Conservation (phyloP, 2,113 vertebrate species). For the Poeciliopsis prolifica region DNA sequence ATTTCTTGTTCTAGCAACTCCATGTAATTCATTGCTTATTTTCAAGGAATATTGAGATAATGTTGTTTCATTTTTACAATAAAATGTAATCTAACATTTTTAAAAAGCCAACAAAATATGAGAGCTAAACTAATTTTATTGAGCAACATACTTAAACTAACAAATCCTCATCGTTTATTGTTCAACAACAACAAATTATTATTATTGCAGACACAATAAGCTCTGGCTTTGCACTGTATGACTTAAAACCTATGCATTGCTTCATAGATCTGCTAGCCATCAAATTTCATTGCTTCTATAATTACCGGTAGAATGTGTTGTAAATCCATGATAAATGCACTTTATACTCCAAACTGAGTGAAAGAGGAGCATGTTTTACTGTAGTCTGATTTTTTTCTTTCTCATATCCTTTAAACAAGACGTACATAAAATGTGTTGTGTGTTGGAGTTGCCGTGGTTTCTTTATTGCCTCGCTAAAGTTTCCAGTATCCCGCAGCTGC, state of each 20-base stretch:
- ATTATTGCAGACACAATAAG: too few species aligned
- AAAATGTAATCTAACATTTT: too few species aligned
- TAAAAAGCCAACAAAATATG: too few species aligned
- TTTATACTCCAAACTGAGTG: too few species aligned
- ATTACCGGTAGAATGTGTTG: too few species aligned
- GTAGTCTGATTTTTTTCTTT: constrained; percentile 1
- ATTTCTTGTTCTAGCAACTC: background rate
- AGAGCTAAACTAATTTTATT: background rate
- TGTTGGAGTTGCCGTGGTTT: constrained; percentile 52
- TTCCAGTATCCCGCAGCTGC: constrained; percentile 45
- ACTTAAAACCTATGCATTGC: background rate
- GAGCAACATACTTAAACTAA: background rate
- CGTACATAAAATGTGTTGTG: constrained; percentile 38
- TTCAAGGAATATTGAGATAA: background rate
- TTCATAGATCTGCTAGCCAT: background rate
- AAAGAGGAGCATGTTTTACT: background rate
- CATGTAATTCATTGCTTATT: background rate
- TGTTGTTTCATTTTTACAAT: background rate
- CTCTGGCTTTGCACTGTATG: background rate
- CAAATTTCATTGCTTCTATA: background rate
- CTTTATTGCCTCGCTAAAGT: constrained; percentile 30
- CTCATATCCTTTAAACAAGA: constrained; percentile 15
- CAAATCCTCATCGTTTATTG: background rate
- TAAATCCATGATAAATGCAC: too few species aligned
- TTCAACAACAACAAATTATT: background rate